Percentiles rank a stretch among this genome's conserved stretches.
Conservation (phyloP, 2,888 invertebrate species). For the Chalcis sispes region DNA sequence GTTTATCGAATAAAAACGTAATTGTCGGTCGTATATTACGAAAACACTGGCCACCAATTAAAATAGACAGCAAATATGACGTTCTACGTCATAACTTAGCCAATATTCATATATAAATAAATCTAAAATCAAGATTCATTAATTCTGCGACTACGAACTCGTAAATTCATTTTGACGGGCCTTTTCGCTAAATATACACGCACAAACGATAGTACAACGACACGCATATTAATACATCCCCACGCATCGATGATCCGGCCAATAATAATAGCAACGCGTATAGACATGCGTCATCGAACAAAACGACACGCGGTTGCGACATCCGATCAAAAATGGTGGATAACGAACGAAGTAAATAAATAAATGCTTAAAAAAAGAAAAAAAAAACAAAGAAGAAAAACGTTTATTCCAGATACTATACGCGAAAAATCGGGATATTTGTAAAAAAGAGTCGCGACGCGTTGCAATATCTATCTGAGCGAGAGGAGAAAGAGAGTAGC, state of each 20-base stretch:
- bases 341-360: too few species aligned
- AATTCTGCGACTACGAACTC: constrained; percentile 33
- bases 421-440: too few species aligned
- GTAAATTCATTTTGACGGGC: constrained; percentile 40
- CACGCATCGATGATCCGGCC: constrained; percentile 6
- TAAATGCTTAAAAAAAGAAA: too few species aligned
- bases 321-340: background rate
- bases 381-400: too few species aligned
- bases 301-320: background rate
- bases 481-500: background rate
- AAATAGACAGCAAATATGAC: background rate
- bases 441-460: background rate
- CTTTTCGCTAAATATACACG: constrained; percentile 28
- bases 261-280: constrained; percentile 28
- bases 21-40: too few species aligned
- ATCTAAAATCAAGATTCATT: constrained; percentile 47
- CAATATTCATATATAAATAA: background rate
- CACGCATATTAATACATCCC: background rate
- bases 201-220: background rate
- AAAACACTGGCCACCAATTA: too few species aligned
- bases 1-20: too few species aligned
- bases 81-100: background rate
- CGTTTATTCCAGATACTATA: too few species aligned
- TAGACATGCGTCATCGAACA: background rate
- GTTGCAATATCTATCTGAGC: background rate